Conservation (phyloP, 2,113 vertebrate genomes). For the Tragelaphus buxtoni region DNA sequence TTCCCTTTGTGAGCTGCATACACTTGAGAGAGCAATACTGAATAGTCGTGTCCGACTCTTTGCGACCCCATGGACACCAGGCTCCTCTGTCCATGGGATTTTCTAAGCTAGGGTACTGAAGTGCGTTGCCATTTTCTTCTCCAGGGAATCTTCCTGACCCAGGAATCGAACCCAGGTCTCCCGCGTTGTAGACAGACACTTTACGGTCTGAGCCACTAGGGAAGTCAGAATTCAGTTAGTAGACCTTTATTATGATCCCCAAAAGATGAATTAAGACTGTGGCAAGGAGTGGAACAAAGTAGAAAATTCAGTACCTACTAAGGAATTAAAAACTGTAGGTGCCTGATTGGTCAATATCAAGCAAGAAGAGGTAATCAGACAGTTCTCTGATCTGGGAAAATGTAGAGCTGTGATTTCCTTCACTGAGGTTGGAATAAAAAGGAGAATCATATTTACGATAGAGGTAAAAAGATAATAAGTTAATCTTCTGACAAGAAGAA, state of each 20-base stretch:
- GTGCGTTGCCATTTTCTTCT: too few species aligned
- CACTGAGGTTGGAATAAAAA: neutral
- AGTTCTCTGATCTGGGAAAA: neutral
- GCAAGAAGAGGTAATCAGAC: neutral
- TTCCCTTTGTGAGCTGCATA: neutral
- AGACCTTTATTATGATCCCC: neutral
- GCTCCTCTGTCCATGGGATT: too few species aligned
- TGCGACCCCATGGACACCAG: too few species aligned
- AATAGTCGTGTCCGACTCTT: neutral
- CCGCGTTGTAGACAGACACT: too few species aligned
- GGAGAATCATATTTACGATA: neutral
- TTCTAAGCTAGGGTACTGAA: too few species aligned
- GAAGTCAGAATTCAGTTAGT: neutral
- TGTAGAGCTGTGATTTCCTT: neutral
- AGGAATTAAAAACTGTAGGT: neutral
- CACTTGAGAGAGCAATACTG: neutral
- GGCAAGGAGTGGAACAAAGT: neutral
- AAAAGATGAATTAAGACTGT: neutral
- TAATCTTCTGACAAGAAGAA: neutral
- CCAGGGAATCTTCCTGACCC: too few species aligned
- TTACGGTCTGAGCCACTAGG: too few species aligned
- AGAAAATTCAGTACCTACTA: neutral
- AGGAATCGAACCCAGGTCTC: too few species aligned
- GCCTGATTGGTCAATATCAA: neutral
- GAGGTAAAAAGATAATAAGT: neutral